Evolutionary conservation across 2,113 vertebrate genomes (phyloP).

Genomic region (Rana temporaria): DNA sequence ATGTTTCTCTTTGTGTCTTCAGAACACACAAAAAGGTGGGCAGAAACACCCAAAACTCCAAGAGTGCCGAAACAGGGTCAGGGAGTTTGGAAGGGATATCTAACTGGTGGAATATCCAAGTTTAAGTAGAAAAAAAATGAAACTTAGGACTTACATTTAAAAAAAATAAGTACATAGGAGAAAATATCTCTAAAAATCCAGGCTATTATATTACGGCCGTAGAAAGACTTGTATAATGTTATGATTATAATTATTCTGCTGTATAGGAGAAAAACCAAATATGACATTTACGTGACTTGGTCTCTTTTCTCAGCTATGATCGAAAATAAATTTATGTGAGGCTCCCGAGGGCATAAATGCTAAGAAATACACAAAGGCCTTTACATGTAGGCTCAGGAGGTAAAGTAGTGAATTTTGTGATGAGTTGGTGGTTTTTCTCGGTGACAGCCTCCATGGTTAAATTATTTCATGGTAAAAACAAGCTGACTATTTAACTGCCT

Average conservation of each 20-base stretch:
- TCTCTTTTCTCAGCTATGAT: background rate
- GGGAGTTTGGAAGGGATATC: too few relatives aligned
- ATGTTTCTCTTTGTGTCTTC: too few relatives aligned
- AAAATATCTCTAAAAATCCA: background rate
- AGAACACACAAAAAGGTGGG: too few relatives aligned
- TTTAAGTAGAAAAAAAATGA: too few relatives aligned
- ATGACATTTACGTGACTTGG: background rate
- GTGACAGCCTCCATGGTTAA: background rate
- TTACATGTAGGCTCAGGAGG: background rate
- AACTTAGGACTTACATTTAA: too few relatives aligned
- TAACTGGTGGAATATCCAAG: too few relatives aligned
- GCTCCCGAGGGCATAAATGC: background rate
- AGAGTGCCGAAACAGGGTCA: too few relatives aligned
- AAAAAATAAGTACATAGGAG: background rate
- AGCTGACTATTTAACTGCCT: background rate
- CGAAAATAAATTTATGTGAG: background rate
- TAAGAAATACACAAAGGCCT: background rate
- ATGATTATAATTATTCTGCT: too few relatives aligned
- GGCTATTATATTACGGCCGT: background rate
- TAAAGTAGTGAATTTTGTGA: background rate
- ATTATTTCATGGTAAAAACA: slow-evolving; percentile 7
- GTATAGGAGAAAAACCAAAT: too few relatives aligned
- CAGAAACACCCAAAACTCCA: too few relatives aligned
- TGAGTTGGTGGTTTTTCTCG: slow-evolving; percentile 21
- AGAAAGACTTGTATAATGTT: too few relatives aligned